Evolutionary conservation across 2,888 invertebrate genomes (phyloP).

Genomic region (Arenicola marina): DNA sequence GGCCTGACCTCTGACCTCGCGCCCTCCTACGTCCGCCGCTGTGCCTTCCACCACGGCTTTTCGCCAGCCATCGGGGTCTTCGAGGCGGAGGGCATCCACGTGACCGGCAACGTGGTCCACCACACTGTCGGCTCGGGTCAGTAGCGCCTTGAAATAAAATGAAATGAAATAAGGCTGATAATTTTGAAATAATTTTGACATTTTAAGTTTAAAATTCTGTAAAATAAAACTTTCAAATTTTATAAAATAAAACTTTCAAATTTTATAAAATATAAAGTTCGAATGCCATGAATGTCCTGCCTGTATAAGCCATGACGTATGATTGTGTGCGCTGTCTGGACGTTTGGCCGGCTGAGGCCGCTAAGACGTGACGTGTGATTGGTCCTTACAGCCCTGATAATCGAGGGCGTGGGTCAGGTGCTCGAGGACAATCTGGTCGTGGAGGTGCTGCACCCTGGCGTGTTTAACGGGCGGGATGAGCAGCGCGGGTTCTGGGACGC

Average conservation of each 20-base stretch:
- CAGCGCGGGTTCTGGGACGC: constrained; percentile 39
- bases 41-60: constrained; percentile 34
- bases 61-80: constrained; percentile 37
- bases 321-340: too few species aligned
- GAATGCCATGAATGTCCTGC: too few species aligned
- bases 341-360: too few species aligned
- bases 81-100: constrained; percentile 19
- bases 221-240: too few species aligned
- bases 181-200: too few species aligned
- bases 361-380: too few species aligned
- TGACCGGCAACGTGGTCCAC: constrained; percentile 34
- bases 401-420: not conserved
- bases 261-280: too few species aligned
- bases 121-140: constrained; percentile 35
- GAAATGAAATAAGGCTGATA: too few species aligned
- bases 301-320: too few species aligned
- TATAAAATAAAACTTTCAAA: too few species aligned
- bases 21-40: constrained; percentile 33
- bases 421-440: constrained; percentile 41
- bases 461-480: constrained; percentile 44
- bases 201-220: too few species aligned
- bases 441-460: constrained; percentile 41
- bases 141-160: too few species aligned
- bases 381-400: not conserved
- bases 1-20: constrained; percentile 9